A percentile compares a stretch with the other conserved stretches of the same genome.
These are phyloP conservation scores for Mareca penelope DNA, from an alignment of 2,797 vertebrate species.

Conservation along the genomic window DNA sequence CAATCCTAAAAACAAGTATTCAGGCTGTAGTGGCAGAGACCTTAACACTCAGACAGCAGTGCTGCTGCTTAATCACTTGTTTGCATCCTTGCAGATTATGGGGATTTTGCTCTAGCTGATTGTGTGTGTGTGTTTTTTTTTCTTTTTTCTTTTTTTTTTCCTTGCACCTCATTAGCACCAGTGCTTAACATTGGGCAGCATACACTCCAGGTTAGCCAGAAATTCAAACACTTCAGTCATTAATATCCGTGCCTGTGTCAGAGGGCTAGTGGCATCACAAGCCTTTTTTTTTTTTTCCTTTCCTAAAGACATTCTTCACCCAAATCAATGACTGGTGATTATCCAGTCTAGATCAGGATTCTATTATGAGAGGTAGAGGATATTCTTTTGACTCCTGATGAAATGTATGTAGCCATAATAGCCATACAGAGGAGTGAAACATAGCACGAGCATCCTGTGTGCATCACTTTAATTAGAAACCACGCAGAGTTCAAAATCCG, in stretches of 20 bases:
- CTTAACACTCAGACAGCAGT: not conserved
- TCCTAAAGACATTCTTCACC: conserved; percentile 47
- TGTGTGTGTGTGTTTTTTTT: not conserved
- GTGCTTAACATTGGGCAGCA: not conserved
- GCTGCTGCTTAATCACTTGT: not conserved
- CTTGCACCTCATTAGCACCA: not conserved
- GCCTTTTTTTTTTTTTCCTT: not conserved
- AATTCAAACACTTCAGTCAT: conserved; percentile 20
- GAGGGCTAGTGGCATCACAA: not conserved
- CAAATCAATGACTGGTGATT: conserved; percentile 35
- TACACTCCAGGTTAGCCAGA: not conserved
- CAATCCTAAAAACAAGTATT: not conserved
- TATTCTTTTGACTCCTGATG: conserved; percentile 49
- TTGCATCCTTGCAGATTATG: not conserved
- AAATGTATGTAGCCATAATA: conserved; percentile 52
- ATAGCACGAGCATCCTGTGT: conserved; percentile 32
- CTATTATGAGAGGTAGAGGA: conserved; percentile 24
- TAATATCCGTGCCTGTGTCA: conserved; percentile 7
- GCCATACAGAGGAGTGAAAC: conserved; percentile 29
- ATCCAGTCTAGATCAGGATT: conserved; percentile 43
- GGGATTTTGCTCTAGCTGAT: not conserved
- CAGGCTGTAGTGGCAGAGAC: not conserved
- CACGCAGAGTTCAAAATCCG: conserved; percentile 51
- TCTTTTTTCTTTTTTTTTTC: not conserved
- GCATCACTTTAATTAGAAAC: conserved; percentile 67